Evolutionary conservation across 2,113 vertebrate species (phyloP).

Genomic region (Gymnorhina tibicen): DNA sequence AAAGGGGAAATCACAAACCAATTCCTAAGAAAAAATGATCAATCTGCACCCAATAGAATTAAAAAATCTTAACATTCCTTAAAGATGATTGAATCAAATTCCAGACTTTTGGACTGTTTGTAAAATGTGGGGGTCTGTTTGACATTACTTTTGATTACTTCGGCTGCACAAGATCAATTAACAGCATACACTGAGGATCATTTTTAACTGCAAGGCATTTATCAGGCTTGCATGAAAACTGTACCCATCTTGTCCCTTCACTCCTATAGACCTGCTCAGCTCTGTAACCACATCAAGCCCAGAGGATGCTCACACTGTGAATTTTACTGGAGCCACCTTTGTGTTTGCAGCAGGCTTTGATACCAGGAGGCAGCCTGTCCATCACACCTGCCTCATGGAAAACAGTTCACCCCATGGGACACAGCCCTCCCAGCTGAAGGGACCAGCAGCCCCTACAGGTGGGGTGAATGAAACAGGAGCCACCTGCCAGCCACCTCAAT

Average conservation of each 20-base stretch:
- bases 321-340: neutral
- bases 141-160: neutral
- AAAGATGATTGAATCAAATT: neutral
- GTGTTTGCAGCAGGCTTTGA: neutral
- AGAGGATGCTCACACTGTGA: neutral
- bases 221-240: neutral
- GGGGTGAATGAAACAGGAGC: neutral
- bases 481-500: neutral
- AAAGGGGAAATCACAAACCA: neutral
- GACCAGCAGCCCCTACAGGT: neutral
- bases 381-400: neutral
- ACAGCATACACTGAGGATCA: neutral
- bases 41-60: neutral
- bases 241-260: neutral
- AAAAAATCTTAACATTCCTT: neutral
- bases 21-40: neutral
- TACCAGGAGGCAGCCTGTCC: neutral
- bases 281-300: neutral
- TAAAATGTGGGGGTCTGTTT: neutral
- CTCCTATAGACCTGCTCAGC: neutral
- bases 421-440: neutral
- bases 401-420: neutral
- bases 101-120: neutral
- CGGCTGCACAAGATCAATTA: rapidly evolving
- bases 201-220: neutral